phyloP scores from a whole-genome alignment of 2,888 invertebrate genomes.

The Bimastos eiseni region DNA sequence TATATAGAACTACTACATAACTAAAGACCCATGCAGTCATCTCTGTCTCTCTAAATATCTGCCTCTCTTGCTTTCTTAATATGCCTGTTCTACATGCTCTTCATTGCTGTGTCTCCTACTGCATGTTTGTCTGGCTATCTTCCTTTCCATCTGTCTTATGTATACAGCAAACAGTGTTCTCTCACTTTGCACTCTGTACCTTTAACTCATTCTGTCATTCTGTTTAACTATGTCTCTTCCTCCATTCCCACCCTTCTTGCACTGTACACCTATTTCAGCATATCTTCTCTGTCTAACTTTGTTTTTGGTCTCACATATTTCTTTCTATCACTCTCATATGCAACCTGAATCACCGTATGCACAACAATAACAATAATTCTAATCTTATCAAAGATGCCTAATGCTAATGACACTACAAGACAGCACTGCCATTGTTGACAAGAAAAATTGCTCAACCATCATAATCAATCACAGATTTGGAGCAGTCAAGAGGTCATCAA shows the following conservation, averaged over 20 bases:
- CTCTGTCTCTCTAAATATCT: not conserved
- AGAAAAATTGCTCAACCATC: not conserved
- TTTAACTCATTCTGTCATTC: not conserved
- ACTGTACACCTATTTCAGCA: not conserved
- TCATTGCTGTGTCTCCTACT: not conserved
- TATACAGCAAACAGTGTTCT: not conserved
- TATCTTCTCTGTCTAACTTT: not conserved
- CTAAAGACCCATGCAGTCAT: not conserved
- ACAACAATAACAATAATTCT: not conserved
- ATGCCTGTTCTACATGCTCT: not conserved
- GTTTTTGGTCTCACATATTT: not conserved
- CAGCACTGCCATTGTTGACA: not conserved
- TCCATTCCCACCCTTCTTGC: not conserved
- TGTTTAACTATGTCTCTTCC: not conserved
- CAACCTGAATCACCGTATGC: not conserved
- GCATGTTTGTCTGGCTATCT: not conserved
- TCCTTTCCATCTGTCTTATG: not conserved
- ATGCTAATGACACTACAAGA: not conserved
- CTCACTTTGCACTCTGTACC: not conserved
- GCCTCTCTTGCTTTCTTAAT: not conserved
- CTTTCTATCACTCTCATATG: not conserved
- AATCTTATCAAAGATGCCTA: conserved; percentile 3
- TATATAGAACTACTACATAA: not conserved
- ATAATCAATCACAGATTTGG: conserved; percentile 3
- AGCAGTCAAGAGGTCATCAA: not conserved